These are phyloP conservation scores for Epinotia ramella DNA, from an alignment of 2,888 invertebrate species.

Conservation along the genomic window DNA sequence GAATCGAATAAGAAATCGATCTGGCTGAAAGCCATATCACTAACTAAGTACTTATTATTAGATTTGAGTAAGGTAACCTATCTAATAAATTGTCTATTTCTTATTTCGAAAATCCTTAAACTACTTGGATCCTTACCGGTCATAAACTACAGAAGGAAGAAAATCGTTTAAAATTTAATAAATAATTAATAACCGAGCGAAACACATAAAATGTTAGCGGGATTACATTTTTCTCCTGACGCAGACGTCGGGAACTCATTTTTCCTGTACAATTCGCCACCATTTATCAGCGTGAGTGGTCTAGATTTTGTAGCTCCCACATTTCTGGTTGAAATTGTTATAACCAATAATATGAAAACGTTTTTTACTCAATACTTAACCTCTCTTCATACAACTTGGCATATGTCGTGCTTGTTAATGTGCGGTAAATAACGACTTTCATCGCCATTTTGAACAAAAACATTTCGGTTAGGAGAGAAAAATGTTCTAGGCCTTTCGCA, in stretches of 20 bases:
- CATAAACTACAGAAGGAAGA: background rate
- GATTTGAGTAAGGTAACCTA: too few relatives aligned
- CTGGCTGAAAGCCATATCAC: too few relatives aligned
- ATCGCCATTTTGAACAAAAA: too few relatives aligned
- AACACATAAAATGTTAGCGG: slow-evolving; percentile 5
- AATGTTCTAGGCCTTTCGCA: too few relatives aligned
- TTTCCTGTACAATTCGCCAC: slow-evolving; percentile 25
- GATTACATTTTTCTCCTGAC: slow-evolving; percentile 22
- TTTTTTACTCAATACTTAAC: too few relatives aligned
- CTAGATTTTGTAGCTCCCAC: slow-evolving; percentile 12
- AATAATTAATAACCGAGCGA: background rate
- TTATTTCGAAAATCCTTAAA: too few relatives aligned
- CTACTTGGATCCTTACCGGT: background rate
- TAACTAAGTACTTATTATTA: too few relatives aligned
- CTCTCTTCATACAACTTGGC: too few relatives aligned
- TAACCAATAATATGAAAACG: background rate
- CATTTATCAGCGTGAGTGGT: slow-evolving; percentile 20
- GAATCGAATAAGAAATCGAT: background rate
- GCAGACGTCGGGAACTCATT: slow-evolving; percentile 5
- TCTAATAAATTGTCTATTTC: too few relatives aligned
- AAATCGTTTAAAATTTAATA: background rate
- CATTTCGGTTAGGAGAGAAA: too few relatives aligned
- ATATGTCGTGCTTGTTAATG: too few relatives aligned
- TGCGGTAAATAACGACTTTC: too few relatives aligned
- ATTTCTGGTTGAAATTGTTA: background rate